These are phyloP conservation scores for Melinopterus prodromus DNA, from an alignment of 2,888 invertebrate species.

Conservation along the genomic window DNA sequence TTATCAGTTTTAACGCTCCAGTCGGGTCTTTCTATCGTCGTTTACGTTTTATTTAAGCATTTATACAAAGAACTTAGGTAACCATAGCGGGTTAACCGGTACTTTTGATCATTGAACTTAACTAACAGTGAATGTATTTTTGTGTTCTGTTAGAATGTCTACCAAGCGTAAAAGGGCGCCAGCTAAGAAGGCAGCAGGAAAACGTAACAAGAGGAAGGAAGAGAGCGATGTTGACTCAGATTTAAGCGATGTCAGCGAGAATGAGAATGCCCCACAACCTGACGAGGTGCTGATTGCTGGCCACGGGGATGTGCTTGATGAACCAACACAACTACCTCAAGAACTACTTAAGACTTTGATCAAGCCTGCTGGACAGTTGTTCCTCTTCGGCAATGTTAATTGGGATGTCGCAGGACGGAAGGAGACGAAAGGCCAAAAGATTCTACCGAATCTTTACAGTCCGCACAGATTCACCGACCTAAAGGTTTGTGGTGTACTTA, in stretches of 20 bases:
- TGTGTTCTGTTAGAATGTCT: constrained; percentile 47
- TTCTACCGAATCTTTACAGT: constrained; percentile 78
- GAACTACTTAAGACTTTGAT: constrained; percentile 71
- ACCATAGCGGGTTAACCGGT: not conserved
- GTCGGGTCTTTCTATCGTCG: not conserved
- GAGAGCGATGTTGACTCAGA: constrained; percentile 60
- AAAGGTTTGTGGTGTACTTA: constrained; percentile 64
- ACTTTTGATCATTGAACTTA: not conserved
- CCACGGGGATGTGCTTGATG: constrained; percentile 65
- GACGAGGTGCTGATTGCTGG: constrained; percentile 65
- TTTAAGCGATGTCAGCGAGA: constrained; percentile 57
- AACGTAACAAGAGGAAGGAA: constrained; percentile 57
- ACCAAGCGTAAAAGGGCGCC: constrained; percentile 58
- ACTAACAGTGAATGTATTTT: constrained; percentile 8
- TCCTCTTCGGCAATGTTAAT: constrained; percentile 87
- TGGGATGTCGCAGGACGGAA: constrained; percentile 87
- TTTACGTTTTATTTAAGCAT: not conserved
- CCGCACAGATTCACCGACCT: constrained; percentile 81
- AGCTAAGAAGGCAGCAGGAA: constrained; percentile 52
- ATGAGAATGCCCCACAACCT: constrained; percentile 58
- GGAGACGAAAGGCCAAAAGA: constrained; percentile 72
- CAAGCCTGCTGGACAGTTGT: constrained; percentile 75
- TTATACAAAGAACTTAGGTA: constrained; percentile 5
- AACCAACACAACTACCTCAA: constrained; percentile 71
- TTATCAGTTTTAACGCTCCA: not conserved